A percentile compares a stretch with the other conserved stretches of the same genome.
Evolutionary conservation across 1,140 invertebrate genomes (phyloP).

Genomic region (Macrotrachela quadricornifera): DNA sequence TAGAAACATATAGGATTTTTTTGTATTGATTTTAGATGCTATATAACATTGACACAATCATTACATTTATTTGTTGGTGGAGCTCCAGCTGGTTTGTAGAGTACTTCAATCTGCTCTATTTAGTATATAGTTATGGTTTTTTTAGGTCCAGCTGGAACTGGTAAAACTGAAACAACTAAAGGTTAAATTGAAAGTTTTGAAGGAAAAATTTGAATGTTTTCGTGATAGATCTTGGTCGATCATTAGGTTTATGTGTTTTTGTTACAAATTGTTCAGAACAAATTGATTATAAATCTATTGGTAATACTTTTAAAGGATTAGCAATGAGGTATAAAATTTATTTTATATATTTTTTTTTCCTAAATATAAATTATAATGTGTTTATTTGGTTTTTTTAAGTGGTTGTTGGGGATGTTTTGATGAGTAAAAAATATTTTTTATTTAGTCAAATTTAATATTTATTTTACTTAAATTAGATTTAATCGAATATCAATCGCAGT

Average conservation of each 20-base stretch:
- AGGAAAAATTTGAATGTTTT: too few relatives aligned
- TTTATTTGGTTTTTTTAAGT: constrained; percentile 59
- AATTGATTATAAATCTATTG: constrained; percentile 30
- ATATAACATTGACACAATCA: constrained; percentile 40
- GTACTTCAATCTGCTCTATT: neutral
- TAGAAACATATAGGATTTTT: too few relatives aligned
- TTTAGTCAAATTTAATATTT: too few relatives aligned
- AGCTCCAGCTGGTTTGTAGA: constrained; percentile 16
- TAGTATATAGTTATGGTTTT: constrained; percentile 53
- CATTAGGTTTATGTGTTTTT: constrained; percentile 43
- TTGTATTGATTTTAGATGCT: constrained; percentile 10
- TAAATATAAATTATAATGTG: constrained; percentile 40
- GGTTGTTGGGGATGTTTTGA: constrained; percentile 46
- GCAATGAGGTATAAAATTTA: constrained; percentile 21
- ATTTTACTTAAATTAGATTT: constrained; percentile 14
- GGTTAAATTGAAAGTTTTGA: constrained; percentile 26
- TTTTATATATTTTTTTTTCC: too few relatives aligned
- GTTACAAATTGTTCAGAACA: constrained; percentile 12
- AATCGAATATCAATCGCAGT: constrained; percentile 70
- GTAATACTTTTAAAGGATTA: constrained; percentile 53
- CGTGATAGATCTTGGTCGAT: constrained; percentile 56
- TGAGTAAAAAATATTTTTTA: constrained; percentile 11
- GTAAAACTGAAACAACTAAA: constrained; percentile 37
- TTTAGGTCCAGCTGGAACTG: constrained; percentile 36
- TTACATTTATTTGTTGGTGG: constrained; percentile 51